A percentile compares a stretch with the other conserved stretches of the same genome.
Evolutionary conservation across 2,888 invertebrate species (phyloP).

Genomic region (Ochropleura leucogaster): DNA sequence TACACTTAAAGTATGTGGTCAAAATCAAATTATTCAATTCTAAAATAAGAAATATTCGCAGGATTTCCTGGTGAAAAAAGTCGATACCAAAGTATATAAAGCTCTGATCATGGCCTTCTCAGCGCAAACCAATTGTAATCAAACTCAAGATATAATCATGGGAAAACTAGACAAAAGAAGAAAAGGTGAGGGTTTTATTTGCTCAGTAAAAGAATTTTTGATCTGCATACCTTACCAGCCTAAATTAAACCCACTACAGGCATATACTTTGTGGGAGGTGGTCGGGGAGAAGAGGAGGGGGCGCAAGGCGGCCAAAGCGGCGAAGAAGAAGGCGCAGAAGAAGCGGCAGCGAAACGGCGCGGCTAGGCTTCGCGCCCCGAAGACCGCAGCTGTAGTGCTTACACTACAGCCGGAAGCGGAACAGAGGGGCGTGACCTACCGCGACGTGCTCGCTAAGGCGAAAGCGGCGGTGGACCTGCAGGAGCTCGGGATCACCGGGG

Average conservation of each 20-base stretch:
- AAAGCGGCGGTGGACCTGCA: no score
- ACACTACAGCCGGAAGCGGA: no score
- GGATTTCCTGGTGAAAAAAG: slow-evolving; percentile 95
- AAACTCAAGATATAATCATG: slow-evolving; percentile 98
- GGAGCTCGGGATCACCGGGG: no score
- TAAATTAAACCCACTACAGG: background rate
- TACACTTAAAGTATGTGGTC: background rate
- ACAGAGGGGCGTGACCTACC: no score
- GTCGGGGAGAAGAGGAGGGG: no score
- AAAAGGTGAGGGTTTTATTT: slow-evolving; percentile 91
- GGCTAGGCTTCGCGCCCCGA: no score
- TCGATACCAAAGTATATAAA: slow-evolving; percentile 94
- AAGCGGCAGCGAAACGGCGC: no score
- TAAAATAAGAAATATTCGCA: slow-evolving; percentile 71
- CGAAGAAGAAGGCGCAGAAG: no score
- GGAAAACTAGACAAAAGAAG: slow-evolving; percentile 97
- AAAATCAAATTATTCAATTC: background rate
- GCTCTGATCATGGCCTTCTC: slow-evolving; percentile 97
- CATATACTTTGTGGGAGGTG: no score
- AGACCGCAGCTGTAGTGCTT: no score
- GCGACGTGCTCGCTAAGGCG: no score
- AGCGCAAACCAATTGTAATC: slow-evolving; percentile 97
- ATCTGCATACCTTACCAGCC: background rate
- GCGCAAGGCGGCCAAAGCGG: no score
- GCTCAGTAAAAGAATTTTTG: background rate